Conservation (phyloP, 2,113 vertebrate species). For the Tyrannus savana region DNA sequence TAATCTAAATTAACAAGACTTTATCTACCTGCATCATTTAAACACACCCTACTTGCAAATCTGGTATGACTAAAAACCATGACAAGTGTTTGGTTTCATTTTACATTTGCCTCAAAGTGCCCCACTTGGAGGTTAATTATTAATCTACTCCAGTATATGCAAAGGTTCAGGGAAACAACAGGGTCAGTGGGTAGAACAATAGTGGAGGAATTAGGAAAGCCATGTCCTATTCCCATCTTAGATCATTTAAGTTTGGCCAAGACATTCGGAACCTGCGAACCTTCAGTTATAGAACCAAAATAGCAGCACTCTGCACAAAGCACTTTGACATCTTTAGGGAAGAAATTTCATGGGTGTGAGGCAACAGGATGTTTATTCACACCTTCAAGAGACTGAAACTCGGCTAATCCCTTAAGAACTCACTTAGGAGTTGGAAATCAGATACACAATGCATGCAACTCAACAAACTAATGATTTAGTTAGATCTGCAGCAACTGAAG, state of each 20-base stretch:
- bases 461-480: constrained; percentile 11
- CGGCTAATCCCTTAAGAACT: constrained; percentile 46
- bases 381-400: constrained; percentile 35
- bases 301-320: constrained; percentile 3
- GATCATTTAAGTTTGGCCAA: neutral
- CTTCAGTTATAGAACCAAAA: neutral
- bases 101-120: constrained; percentile 63
- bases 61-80: constrained; percentile 71
- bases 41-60: constrained; percentile 68
- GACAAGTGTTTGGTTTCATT: constrained; percentile 69
- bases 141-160: constrained; percentile 40
- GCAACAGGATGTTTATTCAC: constrained; percentile 17
- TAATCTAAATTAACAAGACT: constrained; percentile 71
- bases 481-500: neutral
- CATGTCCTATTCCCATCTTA: neutral
- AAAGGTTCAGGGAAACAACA: constrained; percentile 50
- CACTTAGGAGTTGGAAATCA: neutral
- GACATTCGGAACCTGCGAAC: neutral
- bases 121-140: constrained; percentile 64
- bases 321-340: neutral
- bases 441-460: neutral
- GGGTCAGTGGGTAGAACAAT: constrained; percentile 24
- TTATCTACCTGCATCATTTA: constrained; percentile 66
- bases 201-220: neutral
- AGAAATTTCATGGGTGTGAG: constrained; percentile 16